These are phyloP conservation scores for Lepidurus packardi DNA, from an alignment of 1,140 invertebrate genomes.

Conservation along the genomic window DNA sequence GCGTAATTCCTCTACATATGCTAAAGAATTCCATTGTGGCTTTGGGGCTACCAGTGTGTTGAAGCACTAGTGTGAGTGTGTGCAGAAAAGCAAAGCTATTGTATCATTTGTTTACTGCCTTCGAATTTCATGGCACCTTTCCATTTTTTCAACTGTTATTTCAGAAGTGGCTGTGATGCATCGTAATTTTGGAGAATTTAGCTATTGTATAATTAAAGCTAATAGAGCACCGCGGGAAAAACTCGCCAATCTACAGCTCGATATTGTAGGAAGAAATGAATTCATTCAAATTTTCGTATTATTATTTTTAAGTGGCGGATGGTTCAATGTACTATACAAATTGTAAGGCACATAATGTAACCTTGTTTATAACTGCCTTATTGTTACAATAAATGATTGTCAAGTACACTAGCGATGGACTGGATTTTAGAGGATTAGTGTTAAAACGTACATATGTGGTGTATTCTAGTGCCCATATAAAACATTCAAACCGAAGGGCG, in stretches of 20 bases:
- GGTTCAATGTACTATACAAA: constrained; percentile 11
- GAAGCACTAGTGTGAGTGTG: constrained; percentile 10
- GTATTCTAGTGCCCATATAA: no score
- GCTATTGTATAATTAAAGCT: constrained; percentile 8
- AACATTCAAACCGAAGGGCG: no score
- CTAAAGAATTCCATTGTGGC: constrained; percentile 14
- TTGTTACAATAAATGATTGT: constrained; percentile 22
- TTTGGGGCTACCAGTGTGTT: not conserved
- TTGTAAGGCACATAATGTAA: constrained; percentile 10
- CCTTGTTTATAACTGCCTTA: constrained; percentile 19
- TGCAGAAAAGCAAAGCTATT: not conserved
- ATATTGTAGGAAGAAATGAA: not conserved
- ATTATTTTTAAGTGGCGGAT: constrained; percentile 2
- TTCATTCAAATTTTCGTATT: not conserved
- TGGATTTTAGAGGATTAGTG: no score
- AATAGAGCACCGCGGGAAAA: not conserved
- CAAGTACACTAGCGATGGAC: not conserved
- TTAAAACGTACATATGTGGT: no score
- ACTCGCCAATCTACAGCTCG: not conserved
- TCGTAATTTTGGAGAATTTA: not conserved
- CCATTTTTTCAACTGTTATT: not conserved
- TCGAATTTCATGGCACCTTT: not conserved
- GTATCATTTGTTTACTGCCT: constrained; percentile 16
- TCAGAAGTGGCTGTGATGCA: constrained; percentile 7
- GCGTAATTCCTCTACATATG: constrained; percentile 11